Evolutionary conservation across 2,113 vertebrate species (phyloP), one percentile per base, ranked within the genome.

Genomic region (Aythya baeri): DNA sequence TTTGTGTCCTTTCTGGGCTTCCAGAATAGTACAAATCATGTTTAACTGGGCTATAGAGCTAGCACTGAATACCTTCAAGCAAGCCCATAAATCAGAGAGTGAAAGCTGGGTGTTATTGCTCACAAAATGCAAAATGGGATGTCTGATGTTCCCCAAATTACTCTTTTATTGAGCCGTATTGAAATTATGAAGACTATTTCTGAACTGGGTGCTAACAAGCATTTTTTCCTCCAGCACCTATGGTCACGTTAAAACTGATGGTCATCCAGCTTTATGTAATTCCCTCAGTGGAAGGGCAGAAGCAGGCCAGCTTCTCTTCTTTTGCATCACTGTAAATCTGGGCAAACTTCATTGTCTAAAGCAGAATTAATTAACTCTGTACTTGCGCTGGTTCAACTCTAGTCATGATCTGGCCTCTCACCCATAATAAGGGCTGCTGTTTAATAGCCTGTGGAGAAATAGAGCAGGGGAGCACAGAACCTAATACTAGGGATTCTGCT

Each of bases 1-100:
- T 95, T 50, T 89, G 77, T 83, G 86, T 94, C 65, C 82, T 80
- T 94, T 93, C 71, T 91, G 73, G 36, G 80, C 80, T 96, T 86
- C 62, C 83, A 92, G 70, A 82, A 76, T 61, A 90, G 86, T n/a
- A 88, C 89, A 94, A 94, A 96, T 96, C 88, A 91, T 76, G 81
- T 87, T 95, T 96, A 95, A 94, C 77, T 93, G 85, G 92, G 46
- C 67, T 92, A 46, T 86, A 59, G 58, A 92, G 74, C 83, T 91
- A 85, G 66, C 49, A 72, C 20, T 79, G 93, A 93, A 82, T 94
- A 86, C 59, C 59, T 82, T 76, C 55, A 93, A 92, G 83, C 59
- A 93, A 95, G 83, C 26, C 11, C 46, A 59, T 96, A 91, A 92
- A 90, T 84, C 77, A 84, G 38, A 62, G 94, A 65, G 62, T 50